Evolutionary conservation across 2,888 invertebrate genomes (phyloP), one percentile per base, ranked within the genome.

Genomic region (Hydriomena furcata): DNA sequence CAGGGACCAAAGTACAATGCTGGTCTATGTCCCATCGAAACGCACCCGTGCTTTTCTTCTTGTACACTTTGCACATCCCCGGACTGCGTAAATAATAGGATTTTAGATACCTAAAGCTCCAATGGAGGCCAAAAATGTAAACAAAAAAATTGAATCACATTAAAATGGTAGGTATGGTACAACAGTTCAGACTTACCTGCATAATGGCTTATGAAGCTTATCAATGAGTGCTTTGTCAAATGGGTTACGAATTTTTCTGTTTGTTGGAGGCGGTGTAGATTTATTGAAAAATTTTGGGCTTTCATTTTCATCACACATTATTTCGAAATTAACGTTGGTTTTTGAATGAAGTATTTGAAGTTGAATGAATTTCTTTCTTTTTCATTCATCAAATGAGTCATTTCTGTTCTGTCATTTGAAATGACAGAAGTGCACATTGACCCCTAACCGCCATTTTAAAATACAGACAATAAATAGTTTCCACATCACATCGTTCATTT

Each of bases 1-100:
- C 93, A 12, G 95, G 95, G 37, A 92, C 91, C 48, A 95, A 79
- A n/a, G 82, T 84, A 44, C 94, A 94, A 6, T 93, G 86, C 68
- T 94, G 94, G 52, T 95, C 94, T 52, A 95, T 94, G 36, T 93
- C 93, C 95, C 95, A 95, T 24, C 77, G 75, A 56, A 90, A 90
- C 0, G 77, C 66, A 7, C 83, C 81, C 55, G 59, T 79, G 34
- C 61, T 72, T 58, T 82, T 79, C 56, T 84, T 84, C 65, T 89
- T 90, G 63, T 89, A 90, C 44, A 87, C 86, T 68, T 89, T 90
- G 71, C 89, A 91, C 86, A 91, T 91, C 36, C 91, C 85, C 43
- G 91, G 91, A 65, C 91, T 91, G 63, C 30, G 41, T 2, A 50
- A 36, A 48, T 5, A 55, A 32, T 31, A 38, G 8, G 5, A 17